Conservation (phyloP, 2,113 vertebrate genomes). For the Papio anubis region DNA sequence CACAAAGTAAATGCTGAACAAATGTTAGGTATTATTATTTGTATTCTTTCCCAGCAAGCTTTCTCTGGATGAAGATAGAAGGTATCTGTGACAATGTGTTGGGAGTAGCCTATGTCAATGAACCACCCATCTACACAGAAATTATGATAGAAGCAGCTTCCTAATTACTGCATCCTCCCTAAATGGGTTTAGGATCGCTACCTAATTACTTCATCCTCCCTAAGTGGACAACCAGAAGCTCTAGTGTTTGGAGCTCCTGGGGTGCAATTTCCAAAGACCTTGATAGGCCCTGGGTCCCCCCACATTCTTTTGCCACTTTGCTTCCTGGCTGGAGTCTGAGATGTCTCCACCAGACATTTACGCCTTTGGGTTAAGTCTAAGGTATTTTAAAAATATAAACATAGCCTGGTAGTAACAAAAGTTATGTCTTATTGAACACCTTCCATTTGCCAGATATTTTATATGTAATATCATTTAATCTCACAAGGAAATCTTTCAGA, state of each 20-base stretch:
- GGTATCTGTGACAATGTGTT: not conserved
- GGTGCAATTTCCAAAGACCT: not conserved
- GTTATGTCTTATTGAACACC: not conserved
- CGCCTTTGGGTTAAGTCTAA: not conserved
- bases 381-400: conserved; percentile 8
- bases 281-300: too few species aligned
- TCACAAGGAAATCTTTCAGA: not conserved
- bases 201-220: not conserved
- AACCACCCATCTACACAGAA: not conserved
- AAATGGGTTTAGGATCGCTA: not conserved
- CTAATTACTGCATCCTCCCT: not conserved
- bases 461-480: not conserved
- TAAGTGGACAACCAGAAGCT: not conserved
- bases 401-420: not conserved
- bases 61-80: not conserved
- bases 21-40: not conserved
- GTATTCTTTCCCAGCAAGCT: not conserved
- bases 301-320: not conserved
- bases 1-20: not conserved
- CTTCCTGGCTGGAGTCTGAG: not conserved
- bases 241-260: not conserved
- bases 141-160: not conserved
- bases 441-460: not conserved
- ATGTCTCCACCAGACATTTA: not conserved
- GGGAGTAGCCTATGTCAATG: not conserved